phyloP scores from a whole-genome alignment of 2,797 vertebrate genomes.

The Scomberomorus guttatus region DNA sequence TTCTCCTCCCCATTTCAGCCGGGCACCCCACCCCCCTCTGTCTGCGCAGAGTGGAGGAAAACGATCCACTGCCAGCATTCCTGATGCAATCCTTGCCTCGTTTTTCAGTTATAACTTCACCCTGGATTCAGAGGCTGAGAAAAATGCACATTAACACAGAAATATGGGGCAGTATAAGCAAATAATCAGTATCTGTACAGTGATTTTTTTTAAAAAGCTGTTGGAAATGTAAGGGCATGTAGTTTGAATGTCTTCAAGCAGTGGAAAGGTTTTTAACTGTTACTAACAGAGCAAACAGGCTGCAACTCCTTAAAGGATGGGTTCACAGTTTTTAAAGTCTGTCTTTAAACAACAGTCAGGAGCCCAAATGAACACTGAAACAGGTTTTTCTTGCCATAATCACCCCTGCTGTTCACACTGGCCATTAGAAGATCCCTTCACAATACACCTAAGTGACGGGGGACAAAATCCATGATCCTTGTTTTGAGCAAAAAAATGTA shows the following conservation, averaged over 20 bases:
- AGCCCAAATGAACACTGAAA: no score
- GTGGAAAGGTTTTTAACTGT: background rate
- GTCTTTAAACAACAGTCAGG: no score
- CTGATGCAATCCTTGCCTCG: conserved; percentile 66
- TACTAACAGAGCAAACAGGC: background rate
- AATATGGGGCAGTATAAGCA: background rate
- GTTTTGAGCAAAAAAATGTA: no score
- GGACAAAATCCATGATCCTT: no score
- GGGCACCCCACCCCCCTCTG: conserved; percentile 65
- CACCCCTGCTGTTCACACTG: no score
- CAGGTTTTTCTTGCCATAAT: no score
- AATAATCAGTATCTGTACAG: no score
- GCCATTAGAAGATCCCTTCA: no score
- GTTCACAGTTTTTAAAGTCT: no score
- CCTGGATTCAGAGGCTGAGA: background rate
- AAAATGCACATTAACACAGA: no score
- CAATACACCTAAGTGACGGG: no score
- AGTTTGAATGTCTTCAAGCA: background rate
- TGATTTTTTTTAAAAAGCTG: background rate
- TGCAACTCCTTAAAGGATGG: no score
- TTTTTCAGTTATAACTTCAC: conserved; percentile 12
- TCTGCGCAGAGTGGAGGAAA: conserved; percentile 54
- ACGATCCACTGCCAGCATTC: conserved; percentile 54
- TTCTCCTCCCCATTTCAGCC: conserved; percentile 40
- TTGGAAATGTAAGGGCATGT: background rate